Base-by-base conservation (phyloP, 2,888 invertebrate species). In the Drosophila nigricruria region DNA sequence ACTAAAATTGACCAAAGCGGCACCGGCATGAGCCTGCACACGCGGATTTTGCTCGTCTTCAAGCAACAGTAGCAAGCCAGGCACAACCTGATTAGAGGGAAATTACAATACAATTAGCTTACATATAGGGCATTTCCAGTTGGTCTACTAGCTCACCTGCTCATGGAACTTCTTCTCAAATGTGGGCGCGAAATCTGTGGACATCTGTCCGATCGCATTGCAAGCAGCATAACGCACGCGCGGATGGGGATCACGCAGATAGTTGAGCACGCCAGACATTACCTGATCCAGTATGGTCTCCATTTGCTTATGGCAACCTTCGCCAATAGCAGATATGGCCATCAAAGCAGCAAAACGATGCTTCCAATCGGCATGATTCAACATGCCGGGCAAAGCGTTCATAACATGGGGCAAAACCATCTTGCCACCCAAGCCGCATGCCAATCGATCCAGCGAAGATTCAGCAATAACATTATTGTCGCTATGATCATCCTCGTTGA, bases 271-370 rank as follows among this genome's bases (percentile, higher is more conserved):
- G 42, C 97, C 98, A 45, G 97, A 96, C 93, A 99, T 97, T 40
- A 99, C 97, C 93, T 97, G 97, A 63, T 96, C 96, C n/a, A 99
- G 94, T 94, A 98, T 96, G 59, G 95, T 94, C 92, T 98, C 98
- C 99, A 99, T 99, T 93, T 99, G 98, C 91, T 98, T 97, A 92
- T 98, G 98, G 92, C 99, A 99, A 25, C 99, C 99, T 94, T 99
- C 99, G 5, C 99, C 99, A 69, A 98, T 97, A 0, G 99, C 98
- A 8, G 99, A 99, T 52, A 99, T 96, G 0, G 99, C 99, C 99
- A 99, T 99, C 40, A 99, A 94, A 3, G 98, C 99, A 45, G 99
- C 99, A 93, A 99, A 98, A n/a, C 97, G 94, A 80, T 96, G 96
- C 84, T 96, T 96, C 97, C 97, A 97, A 90, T 97, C 96, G 14